These are phyloP conservation scores for Parazoanthus atlanticus DNA, from an alignment of 92 coral and sea anemone species.

Conservation along the genomic window DNA sequence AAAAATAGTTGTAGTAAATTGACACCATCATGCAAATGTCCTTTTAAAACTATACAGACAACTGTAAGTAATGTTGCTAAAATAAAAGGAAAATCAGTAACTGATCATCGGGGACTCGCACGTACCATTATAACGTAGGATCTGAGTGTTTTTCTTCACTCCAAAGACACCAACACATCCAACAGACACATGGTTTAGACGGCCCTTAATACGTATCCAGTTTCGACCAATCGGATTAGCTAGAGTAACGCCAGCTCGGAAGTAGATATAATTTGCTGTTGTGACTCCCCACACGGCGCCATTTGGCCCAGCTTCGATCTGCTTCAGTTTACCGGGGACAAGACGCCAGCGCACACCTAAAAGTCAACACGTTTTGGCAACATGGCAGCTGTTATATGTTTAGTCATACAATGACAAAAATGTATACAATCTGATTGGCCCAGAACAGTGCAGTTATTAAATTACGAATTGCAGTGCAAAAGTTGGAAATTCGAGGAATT, in stretches of 20 bases:
- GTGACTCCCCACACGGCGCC: not conserved
- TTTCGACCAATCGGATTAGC: slow-evolving; percentile 1
- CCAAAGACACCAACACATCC: not conserved
- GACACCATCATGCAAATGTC: not conserved
- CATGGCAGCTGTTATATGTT: not conserved
- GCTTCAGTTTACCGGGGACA: not conserved
- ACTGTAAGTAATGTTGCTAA: not conserved
- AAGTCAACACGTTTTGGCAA: too few species aligned
- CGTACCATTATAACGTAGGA: not conserved
- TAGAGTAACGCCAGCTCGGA: not conserved
- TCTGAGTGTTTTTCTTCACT: not conserved
- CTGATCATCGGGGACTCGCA: not conserved
- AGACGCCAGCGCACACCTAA: not conserved
- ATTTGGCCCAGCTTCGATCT: not conserved
- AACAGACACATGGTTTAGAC: not conserved
- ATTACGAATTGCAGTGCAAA: too few species aligned
- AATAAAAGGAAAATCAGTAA: too few species aligned
- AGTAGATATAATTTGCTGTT: not conserved
- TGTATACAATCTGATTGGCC: too few species aligned
- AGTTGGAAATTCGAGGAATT: too few species aligned
- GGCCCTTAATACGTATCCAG: not conserved
- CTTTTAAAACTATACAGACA: too few species aligned
- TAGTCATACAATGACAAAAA: not conserved
- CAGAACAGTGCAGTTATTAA: too few species aligned
- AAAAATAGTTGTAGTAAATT: too few species aligned